Base-by-base conservation (phyloP, 2,888 invertebrate species). In the Myathropa florea region DNA sequence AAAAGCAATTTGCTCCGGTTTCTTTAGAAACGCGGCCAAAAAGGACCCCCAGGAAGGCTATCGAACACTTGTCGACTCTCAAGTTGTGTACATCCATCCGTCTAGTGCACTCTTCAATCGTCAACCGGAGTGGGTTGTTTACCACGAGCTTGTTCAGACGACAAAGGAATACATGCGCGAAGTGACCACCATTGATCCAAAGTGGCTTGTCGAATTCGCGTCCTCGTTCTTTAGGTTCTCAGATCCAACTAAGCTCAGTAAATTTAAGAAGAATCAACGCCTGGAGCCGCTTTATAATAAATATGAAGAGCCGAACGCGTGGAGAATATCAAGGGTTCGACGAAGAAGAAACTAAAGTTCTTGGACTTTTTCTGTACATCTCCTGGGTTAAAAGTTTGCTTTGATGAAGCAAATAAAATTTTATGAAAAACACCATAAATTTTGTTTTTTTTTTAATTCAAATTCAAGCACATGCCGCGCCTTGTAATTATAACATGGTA, bases 101-200 rank as follows among this genome's bases (percentile, higher is more conserved):
- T 98, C 98, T 0, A 98, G 98, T 92, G 97, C 99, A 0, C 94
- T 99, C 7, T 99, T 99, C 93, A 99, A 99, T 93, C 94, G 99
- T 75, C 99, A 99, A 92, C 99, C 99, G 0, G 99, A 99, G 93
- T 99, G 99, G 99, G 98, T 99, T 0, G 97, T 99, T 88, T 99
- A 99, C 92, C 99, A 99, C 91, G 99, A 99, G 93, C 93, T 99
- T 88, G 99, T 99, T 3, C 97, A 99, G 93, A 99, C 99, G 0
- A 99, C 99, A 0, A 99, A 99, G 91, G 99, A 99, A 92, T 99
- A 99, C 92, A 99, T 99, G 99, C 94, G 99, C 30, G 98, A 99
- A 93, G 99, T 99, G 12, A 98, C 98, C 0, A 97, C 98, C 0
- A 98, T 98, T 76, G 98, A 98, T 93, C 98, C 98, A 0, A 98